Percentiles rank a stretch among this genome's conserved stretches.
Evolutionary conservation across 2,888 invertebrate species (phyloP).

Genomic region (Malachius bipustulatus): DNA sequence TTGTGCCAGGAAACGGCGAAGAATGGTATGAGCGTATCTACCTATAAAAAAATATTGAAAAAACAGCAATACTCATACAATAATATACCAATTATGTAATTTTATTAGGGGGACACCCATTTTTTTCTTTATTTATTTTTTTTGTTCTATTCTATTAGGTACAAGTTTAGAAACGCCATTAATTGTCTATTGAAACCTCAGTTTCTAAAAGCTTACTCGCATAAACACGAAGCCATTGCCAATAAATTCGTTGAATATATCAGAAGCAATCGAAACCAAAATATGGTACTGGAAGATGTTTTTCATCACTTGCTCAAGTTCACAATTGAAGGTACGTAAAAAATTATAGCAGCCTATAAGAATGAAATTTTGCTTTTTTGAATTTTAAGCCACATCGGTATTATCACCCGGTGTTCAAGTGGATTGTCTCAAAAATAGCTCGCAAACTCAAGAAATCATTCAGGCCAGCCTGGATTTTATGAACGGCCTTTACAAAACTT

Average conservation of each 20-base stretch:
- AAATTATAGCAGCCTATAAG: too few species aligned
- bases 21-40: too few species aligned
- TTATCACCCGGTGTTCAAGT: conserved; percentile 42
- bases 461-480: conserved; percentile 39
- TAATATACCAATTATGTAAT: too few species aligned
- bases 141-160: too few species aligned
- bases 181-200: conserved; percentile 40
- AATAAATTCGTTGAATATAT: conserved; percentile 37
- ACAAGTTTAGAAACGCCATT: conserved; percentile 40
- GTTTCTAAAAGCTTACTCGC: conserved; percentile 36
- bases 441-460: conserved; percentile 33
- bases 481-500: conserved; percentile 38
- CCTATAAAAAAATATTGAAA: too few species aligned
- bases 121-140: too few species aligned
- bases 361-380: too few species aligned
- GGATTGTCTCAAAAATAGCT: conserved; percentile 30
- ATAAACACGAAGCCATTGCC: conserved; percentile 35
- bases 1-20: conserved; percentile 46
- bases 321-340: conserved; percentile 34
- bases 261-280: conserved; percentile 22
- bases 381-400: conserved; percentile 39
- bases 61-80: too few species aligned
- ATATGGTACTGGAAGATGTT: conserved; percentile 31
- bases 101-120: too few species aligned
- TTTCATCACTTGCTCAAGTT: conserved; percentile 33